Percentiles rank a stretch among this genome's conserved stretches.
Evolutionary conservation across 2,888 invertebrate genomes (phyloP).

Genomic region (Campoletis raptor): DNA sequence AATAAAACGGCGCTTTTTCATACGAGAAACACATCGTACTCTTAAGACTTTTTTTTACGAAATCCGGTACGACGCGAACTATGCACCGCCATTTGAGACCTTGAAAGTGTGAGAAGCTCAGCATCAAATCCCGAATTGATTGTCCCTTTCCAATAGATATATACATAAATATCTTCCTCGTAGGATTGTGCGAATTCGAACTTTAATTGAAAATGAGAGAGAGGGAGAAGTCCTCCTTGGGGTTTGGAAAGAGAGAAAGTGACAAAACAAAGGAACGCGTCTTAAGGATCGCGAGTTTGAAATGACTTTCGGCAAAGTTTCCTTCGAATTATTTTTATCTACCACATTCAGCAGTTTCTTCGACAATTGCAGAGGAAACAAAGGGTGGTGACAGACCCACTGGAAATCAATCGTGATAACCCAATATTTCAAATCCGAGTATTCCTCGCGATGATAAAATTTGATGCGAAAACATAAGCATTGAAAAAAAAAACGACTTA

Average conservation of each 20-base stretch:
- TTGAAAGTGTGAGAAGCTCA: constrained; percentile 51
- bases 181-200: constrained; percentile 63
- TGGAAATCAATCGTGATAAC: constrained; percentile 21
- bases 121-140: constrained; percentile 70
- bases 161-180: constrained; percentile 51
- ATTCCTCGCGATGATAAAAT: neutral
- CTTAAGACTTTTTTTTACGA: constrained; percentile 13
- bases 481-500: too few relatives aligned
- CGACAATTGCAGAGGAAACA: constrained; percentile 49
- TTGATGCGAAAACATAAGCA: neutral
- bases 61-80: constrained; percentile 2
- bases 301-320: constrained; percentile 66
- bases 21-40: neutral
- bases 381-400: constrained; percentile 25
- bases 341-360: constrained; percentile 69
- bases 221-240: constrained; percentile 43
- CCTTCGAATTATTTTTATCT: constrained; percentile 77
- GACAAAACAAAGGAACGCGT: constrained; percentile 70
- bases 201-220: constrained; percentile 74
- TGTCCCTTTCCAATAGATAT: constrained; percentile 56
- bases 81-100: neutral
- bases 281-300: constrained; percentile 41
- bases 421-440: constrained; percentile 26
- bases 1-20: neutral
- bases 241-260: constrained; percentile 41